A percentile compares a stretch with the other conserved stretches of the same genome.
These are phyloP conservation scores for Pterocles gutturalis DNA, from an alignment of 2,113 vertebrate genomes.

Conservation along the genomic window DNA sequence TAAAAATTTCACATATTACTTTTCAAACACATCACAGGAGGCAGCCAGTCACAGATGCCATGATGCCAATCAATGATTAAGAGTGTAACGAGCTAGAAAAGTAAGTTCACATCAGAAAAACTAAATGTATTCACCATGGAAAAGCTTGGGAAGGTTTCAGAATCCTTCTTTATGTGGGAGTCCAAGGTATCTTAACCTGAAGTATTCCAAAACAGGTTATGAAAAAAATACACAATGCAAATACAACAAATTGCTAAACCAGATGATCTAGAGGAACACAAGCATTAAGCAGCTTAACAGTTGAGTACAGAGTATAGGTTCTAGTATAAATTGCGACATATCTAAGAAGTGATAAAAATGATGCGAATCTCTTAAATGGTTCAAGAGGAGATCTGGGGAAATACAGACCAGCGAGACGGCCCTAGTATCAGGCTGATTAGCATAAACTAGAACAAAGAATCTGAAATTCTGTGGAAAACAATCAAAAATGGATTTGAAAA, in stretches of 20 bases:
- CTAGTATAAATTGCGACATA: background rate
- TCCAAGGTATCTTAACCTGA: background rate
- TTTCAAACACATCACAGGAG: background rate
- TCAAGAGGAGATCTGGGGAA: background rate
- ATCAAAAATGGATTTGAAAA: background rate
- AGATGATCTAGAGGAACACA: background rate
- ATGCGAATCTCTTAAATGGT: background rate
- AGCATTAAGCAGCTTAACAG: background rate
- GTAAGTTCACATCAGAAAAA: background rate
- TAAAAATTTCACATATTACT: background rate
- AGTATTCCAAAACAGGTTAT: background rate
- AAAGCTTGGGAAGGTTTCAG: background rate
- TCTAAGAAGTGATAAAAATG: background rate
- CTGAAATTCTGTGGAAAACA: background rate
- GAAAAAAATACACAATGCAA: background rate
- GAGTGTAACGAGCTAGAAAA: background rate
- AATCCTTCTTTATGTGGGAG: background rate
- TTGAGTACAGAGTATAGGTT: background rate
- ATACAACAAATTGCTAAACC: background rate
- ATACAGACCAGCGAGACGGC: background rate
- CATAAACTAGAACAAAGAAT: background rate
- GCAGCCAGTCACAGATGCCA: background rate
- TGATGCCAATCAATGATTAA: background rate
- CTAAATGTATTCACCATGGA: background rate
- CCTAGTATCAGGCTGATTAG: background rate